These are phyloP conservation scores for Cistogaster globosa DNA, from an alignment of 2,888 invertebrate species.

Conservation along the genomic window DNA sequence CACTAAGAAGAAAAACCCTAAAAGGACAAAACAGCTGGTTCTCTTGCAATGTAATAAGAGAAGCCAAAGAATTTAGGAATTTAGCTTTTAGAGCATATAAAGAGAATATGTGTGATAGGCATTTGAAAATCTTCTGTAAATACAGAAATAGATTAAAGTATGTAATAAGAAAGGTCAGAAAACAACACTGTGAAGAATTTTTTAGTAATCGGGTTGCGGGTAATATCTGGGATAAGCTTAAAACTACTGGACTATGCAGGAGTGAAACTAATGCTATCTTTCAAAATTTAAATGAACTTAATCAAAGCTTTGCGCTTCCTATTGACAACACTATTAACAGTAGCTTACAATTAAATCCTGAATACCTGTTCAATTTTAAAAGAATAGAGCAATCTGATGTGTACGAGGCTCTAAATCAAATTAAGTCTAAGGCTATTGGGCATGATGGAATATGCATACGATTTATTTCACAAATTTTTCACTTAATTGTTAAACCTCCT, in stretches of 20 bases:
- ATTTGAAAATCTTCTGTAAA: background rate
- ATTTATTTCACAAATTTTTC: too few species aligned
- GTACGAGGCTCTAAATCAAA: background rate
- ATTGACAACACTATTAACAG: too few species aligned
- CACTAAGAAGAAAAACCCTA: background rate
- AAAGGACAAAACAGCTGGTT: background rate
- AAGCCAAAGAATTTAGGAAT: background rate
- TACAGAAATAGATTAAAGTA: background rate
- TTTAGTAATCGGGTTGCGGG: too few species aligned
- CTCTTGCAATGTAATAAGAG: background rate
- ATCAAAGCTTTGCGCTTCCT: too few species aligned
- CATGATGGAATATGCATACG: too few species aligned
- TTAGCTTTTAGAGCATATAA: background rate
- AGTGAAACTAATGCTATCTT: too few species aligned
- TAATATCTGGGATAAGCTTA: too few species aligned
- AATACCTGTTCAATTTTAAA: background rate
- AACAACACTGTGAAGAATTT: too few species aligned
- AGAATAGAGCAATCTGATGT: background rate
- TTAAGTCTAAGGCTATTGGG: background rate
- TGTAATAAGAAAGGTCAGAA: background rate
- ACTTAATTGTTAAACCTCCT: too few species aligned
- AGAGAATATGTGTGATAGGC: background rate
- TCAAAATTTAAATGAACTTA: too few species aligned
- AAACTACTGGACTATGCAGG: too few species aligned
- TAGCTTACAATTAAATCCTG: too few species aligned